Base-by-base conservation (phyloP, 2,113 vertebrate genomes). In the Hassar affinis region DNA sequence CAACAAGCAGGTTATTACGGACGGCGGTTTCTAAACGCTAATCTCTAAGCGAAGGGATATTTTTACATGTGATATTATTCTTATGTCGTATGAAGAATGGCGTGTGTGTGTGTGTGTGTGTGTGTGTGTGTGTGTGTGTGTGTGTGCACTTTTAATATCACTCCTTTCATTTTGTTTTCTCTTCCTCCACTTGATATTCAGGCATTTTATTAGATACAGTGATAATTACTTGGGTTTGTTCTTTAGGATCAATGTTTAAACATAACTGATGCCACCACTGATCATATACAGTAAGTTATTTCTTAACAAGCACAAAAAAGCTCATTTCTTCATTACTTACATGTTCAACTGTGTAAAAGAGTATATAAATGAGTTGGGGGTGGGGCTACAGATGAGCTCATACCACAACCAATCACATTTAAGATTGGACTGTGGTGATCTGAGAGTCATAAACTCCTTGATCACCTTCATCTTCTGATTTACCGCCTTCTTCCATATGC, bases 1-100 rank as follows among this genome's bases (percentile, higher is more conserved):
- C 77, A 7, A 92, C 82, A 77, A 87, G 86, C 78, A 59, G 64
- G 4, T 56, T 72, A 91, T 92, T 90, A 90, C 88, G 4, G 18
- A 17, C 2, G 20, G 27, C 17, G 10, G 38, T 20, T 76, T 17
- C 47, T 0, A 38, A 20, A 18, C 35, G 25, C 64, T 25, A 69
- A 69, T 69, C 66, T 69, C 38, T 12, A n/a, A 42, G 66, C 66
- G 14, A 69, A 69, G 38, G 38, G 9, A 2, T 69, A 69, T 69
- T 69, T 69, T 69, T 69, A 45, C 38, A 35, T 38, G 20, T 42
- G 35, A 69, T 25, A 42, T 25, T 38, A 8, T 25, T 69, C 35
- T 69, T 25, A 69, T 20, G 38, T 38, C 45, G 6, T 45, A 45
- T 69, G 35, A 6, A 66, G n/a, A n/a, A n/a, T n/a, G n/a, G n/a